Percentiles rank a stretch among this genome's conserved stretches.
phyloP scores from a whole-genome alignment of 2,113 vertebrate species.

The Acrocephalus kingi region DNA sequence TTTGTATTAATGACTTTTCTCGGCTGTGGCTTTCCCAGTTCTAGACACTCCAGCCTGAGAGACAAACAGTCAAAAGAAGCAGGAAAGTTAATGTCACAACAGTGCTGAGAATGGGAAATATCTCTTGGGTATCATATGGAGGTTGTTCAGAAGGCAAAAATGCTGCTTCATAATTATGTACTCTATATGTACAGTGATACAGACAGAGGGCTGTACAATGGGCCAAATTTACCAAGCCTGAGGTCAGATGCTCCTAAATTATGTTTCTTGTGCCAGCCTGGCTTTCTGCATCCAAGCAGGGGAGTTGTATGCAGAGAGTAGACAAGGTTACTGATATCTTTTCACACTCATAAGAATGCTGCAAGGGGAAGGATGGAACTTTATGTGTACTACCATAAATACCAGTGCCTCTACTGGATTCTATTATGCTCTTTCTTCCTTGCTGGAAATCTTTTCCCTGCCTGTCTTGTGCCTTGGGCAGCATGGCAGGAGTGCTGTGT shows the following conservation, averaged over 20 bases:
- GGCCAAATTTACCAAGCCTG: not conserved
- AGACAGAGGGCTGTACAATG: not conserved
- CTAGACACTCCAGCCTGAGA: not conserved
- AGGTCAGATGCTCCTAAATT: not conserved
- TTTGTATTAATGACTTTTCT: not conserved
- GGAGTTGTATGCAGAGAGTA: not conserved
- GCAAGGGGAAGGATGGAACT: not conserved
- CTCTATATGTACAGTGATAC: not conserved
- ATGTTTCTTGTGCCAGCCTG: not conserved
- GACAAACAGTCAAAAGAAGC: conserved; percentile 15
- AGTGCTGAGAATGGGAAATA: not conserved
- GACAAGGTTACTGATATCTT: not conserved
- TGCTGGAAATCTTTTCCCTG: not conserved
- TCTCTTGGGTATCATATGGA: not conserved
- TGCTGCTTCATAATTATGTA: not conserved
- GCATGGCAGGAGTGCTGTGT: not conserved
- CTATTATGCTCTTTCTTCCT: not conserved
- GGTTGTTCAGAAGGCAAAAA: not conserved
- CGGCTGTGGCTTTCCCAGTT: not conserved
- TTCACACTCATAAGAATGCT: not conserved
- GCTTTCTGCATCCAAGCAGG: not conserved
- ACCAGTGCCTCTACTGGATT: not conserved
- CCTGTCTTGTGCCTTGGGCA: not conserved
- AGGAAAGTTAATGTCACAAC: not conserved
- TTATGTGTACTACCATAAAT: not conserved